phyloP scores from a whole-genome alignment of 2,113 vertebrate species.

The Xiphophorus couchianus region DNA sequence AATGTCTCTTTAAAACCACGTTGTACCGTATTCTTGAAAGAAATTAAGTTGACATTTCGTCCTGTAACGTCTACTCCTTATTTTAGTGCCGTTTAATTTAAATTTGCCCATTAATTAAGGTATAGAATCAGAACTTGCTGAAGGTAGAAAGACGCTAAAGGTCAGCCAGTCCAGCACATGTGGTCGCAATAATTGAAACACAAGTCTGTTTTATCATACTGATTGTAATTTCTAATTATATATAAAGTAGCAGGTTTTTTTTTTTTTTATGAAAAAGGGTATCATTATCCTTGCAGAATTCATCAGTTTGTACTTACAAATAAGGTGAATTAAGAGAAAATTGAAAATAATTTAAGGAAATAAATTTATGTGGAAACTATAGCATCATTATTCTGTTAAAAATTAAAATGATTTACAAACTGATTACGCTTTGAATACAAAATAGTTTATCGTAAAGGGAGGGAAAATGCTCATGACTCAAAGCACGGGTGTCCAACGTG shows the following conservation, averaged over 20 bases:
- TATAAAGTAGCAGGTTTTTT: not conserved
- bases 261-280: not conserved
- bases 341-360: not conserved
- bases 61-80: not conserved
- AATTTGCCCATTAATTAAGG: slow-evolving; percentile 9
- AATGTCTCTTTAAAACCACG: slow-evolving; percentile 6
- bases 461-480: too few relatives aligned
- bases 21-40: not conserved
- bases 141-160: slow-evolving; percentile 20
- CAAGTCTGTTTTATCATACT: slow-evolving; percentile 8
- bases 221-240: slow-evolving; percentile 1
- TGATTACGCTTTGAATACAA: not conserved
- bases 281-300: not conserved
- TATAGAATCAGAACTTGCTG: slow-evolving; percentile 13
- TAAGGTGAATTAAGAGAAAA: not conserved
- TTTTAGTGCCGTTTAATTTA: slow-evolving; percentile 26
- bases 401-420: not conserved
- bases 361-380: not conserved
- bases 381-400: not conserved
- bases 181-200: slow-evolving; percentile 7
- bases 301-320: not conserved
- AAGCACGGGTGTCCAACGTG: too few relatives aligned
- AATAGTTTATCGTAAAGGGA: not conserved
- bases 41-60: slow-evolving; percentile 14
- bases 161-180: slow-evolving; percentile 1